These are phyloP conservation scores for Acrossocheilus fasciatus DNA, from an alignment of 2,797 vertebrate genomes.

Conservation along the genomic window DNA sequence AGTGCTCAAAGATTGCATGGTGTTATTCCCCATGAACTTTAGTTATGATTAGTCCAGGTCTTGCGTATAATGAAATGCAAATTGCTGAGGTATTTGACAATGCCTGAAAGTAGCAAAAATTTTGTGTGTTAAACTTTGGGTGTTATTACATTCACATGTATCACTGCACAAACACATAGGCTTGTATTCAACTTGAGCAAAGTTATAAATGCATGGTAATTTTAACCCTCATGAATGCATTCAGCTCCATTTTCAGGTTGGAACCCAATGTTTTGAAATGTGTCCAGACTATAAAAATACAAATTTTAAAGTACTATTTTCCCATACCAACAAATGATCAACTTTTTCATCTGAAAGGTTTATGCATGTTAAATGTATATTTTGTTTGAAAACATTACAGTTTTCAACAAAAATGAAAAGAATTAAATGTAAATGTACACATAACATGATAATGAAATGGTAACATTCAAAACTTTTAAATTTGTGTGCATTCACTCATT, in stretches of 20 bases:
- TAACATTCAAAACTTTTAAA: too few species aligned
- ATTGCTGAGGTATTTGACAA: slow-evolving; percentile 17
- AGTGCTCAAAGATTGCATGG: too few species aligned
- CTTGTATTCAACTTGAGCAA: background rate
- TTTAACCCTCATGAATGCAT: background rate
- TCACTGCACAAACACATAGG: background rate
- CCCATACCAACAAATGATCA: background rate
- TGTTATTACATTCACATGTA: background rate
- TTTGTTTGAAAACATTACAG: background rate
- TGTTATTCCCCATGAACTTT: slow-evolving; percentile 11
- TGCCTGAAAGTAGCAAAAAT: background rate
- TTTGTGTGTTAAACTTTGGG: slow-evolving; percentile 20
- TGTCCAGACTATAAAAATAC: background rate
- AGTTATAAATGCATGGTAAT: background rate
- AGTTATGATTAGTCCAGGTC: slow-evolving; percentile 26
- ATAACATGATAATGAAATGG: too few species aligned
- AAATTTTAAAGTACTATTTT: background rate
- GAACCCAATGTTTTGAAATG: background rate
- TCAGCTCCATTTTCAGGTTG: background rate
- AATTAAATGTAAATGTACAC: too few species aligned
- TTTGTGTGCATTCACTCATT: too few species aligned
- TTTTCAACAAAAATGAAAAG: background rate
- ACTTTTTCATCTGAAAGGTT: background rate
- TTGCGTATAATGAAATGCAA: slow-evolving; percentile 37
- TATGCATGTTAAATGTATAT: background rate